Conservation (phyloP, 2,888 invertebrate genomes). For the Cheilosia grossa region DNA sequence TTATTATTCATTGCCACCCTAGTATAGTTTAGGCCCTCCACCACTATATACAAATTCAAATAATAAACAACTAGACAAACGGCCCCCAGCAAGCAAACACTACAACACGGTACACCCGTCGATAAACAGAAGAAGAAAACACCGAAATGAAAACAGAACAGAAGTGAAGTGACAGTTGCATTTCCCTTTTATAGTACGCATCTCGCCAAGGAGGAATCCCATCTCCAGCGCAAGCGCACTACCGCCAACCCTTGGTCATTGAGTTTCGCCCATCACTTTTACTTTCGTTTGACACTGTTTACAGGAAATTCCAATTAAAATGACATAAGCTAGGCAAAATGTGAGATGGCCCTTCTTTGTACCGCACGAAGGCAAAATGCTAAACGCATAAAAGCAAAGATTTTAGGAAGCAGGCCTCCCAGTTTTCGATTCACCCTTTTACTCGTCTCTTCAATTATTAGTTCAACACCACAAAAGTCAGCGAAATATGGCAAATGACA, state of each 20-base stretch:
- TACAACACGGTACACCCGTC: neutral
- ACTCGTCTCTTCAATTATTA: constrained; percentile 8
- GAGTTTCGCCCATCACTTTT: constrained; percentile 49
- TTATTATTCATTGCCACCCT: constrained; percentile 48
- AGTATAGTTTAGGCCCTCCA: constrained; percentile 1
- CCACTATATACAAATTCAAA: neutral
- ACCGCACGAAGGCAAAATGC: neutral
- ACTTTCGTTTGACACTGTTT: constrained; percentile 71
- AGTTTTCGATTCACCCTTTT: constrained; percentile 10
- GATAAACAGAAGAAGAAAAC: constrained; percentile 33
- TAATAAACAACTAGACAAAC: constrained; percentile 35
- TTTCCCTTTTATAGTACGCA: constrained; percentile 33
- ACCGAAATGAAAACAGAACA: constrained; percentile 40
- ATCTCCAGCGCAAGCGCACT: constrained; percentile 69
- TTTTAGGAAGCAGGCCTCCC: constrained; percentile 3
- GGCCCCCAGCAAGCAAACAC: constrained; percentile 48
- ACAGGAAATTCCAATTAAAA: constrained; percentile 72
- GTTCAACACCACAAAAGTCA: constrained; percentile 17
- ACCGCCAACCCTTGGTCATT: constrained; percentile 10
- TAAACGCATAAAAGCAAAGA: constrained; percentile 6
- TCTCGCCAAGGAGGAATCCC: constrained; percentile 65
- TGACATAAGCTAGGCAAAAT: constrained; percentile 67
- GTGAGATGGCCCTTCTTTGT: neutral
- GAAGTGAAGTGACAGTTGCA: constrained; percentile 60
- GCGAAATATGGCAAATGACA: constrained; percentile 35